Evolutionary conservation across 2,888 invertebrate genomes (phyloP), one percentile per base, ranked within the genome.

Genomic region (Hirtodrosophila trivittata): DNA sequence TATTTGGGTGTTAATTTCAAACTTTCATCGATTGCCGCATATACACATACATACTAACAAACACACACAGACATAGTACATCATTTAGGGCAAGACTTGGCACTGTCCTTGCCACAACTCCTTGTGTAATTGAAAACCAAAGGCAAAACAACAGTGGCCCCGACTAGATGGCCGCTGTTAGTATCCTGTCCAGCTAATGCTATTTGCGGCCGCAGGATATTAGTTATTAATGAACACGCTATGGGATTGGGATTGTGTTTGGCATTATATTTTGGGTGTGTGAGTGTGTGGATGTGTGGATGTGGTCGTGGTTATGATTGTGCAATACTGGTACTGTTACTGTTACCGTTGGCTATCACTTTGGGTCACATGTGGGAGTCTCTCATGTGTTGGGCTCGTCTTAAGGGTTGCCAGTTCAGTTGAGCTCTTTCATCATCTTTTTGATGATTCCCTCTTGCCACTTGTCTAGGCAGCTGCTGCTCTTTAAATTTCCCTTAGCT

Each of bases 141-240:
- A 64, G 57, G 68, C 71, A 83, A 78, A 82, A 83, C 80, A 83
- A 86, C 86, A 83, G 67, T 65, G 66, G 47, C 21, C 18, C 38
- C 21, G 35, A 33, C 55, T 55, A 64, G 35, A 66, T 55, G 33
- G 54, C 51, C 26, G 66, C 32, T 41, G 0, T 45, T 7, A 41
- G n/a, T 50, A 32, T 65, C 38, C 52, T 43, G 33, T 18, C 45
- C 12, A 25, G 81, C 75, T 81, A 78, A 81, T 81, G 84, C 83
- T 81, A 80, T 86, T 83, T 78, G 84, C 66, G 69, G 72, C 77
- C 80, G 70, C 80, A 65, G 85, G 86, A 82, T 80, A 85, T 85
- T 85, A 82, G 83, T 85, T 85, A 85, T 86, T 85, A 86, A 85
- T 85, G 85, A 82, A 82, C 72, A 75, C 58, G 63, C 72, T 75